Base-by-base conservation (phyloP, 2,888 invertebrate genomes). In the Cantharis rustica region DNA sequence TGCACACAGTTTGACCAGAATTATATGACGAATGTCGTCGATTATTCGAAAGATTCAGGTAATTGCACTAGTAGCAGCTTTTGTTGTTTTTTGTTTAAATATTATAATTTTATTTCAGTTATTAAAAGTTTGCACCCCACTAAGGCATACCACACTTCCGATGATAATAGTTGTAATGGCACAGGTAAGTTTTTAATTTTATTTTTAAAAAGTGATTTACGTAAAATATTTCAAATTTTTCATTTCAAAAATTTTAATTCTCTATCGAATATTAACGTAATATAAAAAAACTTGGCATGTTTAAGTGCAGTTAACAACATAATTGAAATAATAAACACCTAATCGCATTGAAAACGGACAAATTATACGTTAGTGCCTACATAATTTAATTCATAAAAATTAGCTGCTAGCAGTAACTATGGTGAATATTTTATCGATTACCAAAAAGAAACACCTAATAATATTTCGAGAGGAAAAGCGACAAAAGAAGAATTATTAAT, bases 1-100 rank as follows among this genome's bases (percentile, higher is more conserved):
- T 74, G 64, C 74, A 70, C 64, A 17, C 69, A 74, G 31, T 13
- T 70, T 69, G 70, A 17, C 15, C 74, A 74, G 20, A 61, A 20
- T 66, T 31, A n/a, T 16, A 10, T 74, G 10, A n/a, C 64, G 15
- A 74, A 16, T 20, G n/a, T 26, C 26, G 13, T 68, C 10, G 73
- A 73, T 27, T 26, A 62, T 61, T 61, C 73, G 1, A 15, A 16
- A 69, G 9, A 15, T 15, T 17, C 61, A 73, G 73, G 73, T 73
- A 73, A 47, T 47, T 47, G 47, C 47, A 47, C 47, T 47, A n/a
- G n/a, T n/a, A 47, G n/a, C 3, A n/a, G 47, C n/a, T 47, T 47
- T 47, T 47, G 0, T 13, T 31, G 5, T 2, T 47, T 47, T 47
- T 47, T 47, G 9, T 47, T 47, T 31, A 31, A 31, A 47, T n/a